These are phyloP conservation scores for Toxostoma redivivum DNA, from an alignment of 2,113 vertebrate species.

Conservation along the genomic window DNA sequence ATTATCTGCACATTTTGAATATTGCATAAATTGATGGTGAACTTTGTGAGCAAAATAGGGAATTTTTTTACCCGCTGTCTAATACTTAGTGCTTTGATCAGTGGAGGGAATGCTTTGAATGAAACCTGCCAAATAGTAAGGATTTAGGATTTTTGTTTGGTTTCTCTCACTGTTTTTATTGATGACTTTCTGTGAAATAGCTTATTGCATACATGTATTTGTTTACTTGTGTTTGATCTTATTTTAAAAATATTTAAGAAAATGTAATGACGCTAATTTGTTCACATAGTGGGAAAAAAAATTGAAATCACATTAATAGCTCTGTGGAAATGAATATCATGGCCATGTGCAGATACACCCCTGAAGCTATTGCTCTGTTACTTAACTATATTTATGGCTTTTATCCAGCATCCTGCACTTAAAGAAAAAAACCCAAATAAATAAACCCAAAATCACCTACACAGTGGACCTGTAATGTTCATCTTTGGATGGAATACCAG, in stretches of 20 bases:
- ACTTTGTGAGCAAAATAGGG: neutral
- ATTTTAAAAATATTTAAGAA: neutral
- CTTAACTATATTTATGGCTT: neutral
- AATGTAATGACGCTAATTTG: neutral
- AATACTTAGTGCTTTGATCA: neutral
- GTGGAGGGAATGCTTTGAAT: neutral
- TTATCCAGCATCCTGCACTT: neutral
- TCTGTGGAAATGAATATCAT: neutral
- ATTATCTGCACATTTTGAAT: neutral
- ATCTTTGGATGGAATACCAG: neutral
- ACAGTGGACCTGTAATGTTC: neutral
- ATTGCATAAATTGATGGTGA: neutral
- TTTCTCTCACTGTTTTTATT: neutral
- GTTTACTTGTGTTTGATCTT: neutral
- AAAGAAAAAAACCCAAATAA: neutral
- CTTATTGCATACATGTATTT: neutral
- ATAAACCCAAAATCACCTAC: neutral
- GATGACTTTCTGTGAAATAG: neutral
- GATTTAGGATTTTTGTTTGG: neutral
- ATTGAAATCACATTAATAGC: neutral
- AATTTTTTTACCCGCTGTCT: neutral
- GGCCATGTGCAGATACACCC: neutral
- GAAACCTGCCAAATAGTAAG: neutral
- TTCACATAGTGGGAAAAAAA: neutral
- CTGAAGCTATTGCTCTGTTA: neutral